These are phyloP conservation scores for Coboldia fuscipes DNA, from an alignment of 1,140 invertebrate species.

Conservation along the genomic window DNA sequence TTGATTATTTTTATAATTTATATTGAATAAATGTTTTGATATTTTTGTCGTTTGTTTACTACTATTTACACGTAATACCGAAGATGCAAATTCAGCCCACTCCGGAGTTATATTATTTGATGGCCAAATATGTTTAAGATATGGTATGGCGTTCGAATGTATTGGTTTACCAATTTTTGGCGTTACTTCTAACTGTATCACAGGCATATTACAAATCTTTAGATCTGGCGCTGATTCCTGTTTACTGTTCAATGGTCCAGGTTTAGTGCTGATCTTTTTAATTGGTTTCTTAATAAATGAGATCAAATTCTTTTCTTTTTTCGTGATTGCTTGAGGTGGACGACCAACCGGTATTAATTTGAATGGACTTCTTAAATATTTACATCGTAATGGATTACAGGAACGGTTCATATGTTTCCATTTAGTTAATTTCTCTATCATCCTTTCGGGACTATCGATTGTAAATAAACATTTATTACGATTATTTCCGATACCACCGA, in stretches of 20 bases:
- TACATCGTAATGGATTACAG: too few species aligned
- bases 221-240: not conserved
- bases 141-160: constrained; percentile 16
- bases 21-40: constrained; percentile 15
- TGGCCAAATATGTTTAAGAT: constrained; percentile 16
- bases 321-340: too few species aligned
- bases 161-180: constrained; percentile 13
- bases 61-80: constrained; percentile 8
- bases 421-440: too few species aligned
- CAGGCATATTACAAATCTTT: constrained; percentile 16
- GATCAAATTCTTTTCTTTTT: too few species aligned
- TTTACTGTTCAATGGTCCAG: not conserved
- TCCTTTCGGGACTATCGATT: too few species aligned
- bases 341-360: too few species aligned
- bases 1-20: constrained; percentile 18
- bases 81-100: constrained; percentile 20
- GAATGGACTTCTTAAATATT: too few species aligned
- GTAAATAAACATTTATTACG: too few species aligned
- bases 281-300: too few species aligned
- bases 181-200: constrained; percentile 14
- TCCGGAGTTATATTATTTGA: constrained; percentile 15
- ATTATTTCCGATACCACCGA: constrained; percentile 10
- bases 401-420: too few species aligned
- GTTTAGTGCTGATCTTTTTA: not conserved
- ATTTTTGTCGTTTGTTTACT: constrained; percentile 5